Evolutionary conservation across 2,113 vertebrate genomes (phyloP), one percentile per base, ranked within the genome.

Genomic region (Platysteira castanea): DNA sequence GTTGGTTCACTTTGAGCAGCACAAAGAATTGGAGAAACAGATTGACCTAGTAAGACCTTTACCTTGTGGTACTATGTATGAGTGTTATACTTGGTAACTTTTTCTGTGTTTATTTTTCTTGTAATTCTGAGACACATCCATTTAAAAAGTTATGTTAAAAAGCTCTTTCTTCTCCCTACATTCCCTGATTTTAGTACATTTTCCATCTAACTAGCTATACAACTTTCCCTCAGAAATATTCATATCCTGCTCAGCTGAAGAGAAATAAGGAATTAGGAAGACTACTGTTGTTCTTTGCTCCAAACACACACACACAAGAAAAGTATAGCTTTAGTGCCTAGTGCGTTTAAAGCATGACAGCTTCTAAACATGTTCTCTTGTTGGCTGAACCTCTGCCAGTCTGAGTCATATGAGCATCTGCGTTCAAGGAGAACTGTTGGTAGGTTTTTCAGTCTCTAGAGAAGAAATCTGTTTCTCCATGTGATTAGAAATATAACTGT

Each of bases 1-100:
- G 90, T 97, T 98, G 46, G 71, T 97, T 84, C 98, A 98, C 31
- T 90, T 98, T 70, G 97, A 99, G 65, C 98, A 99, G 49, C 97
- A 97, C 73, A 98, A 97, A 76, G 98, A 99, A 77, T 98, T 99
- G 94, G 98, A 99, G 96, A 98, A 98, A 80, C 97, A 98, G 91
- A 98, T 98, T 87, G 98, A 99, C 94, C 94, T 98, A 97, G 99
- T 99, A 97, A 98, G 97, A 84, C 35, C 24, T 67, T 84, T n/a
- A 10, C 59, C 7, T 4, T 80, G 24, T 75, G 54, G 31, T 65
- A 44, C 9, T 20, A 15, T 53, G 26, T 50, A 5, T 49, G 61
- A 61, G 7, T 78, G 28, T 59, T 83, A 11, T 7, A 44, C 22
- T 57, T 16, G 2, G 17, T 42, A 80, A 61, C 23, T 27, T 86